phyloP scores from a whole-genome alignment of 2,888 invertebrate species.

The Idaea biselata region DNA sequence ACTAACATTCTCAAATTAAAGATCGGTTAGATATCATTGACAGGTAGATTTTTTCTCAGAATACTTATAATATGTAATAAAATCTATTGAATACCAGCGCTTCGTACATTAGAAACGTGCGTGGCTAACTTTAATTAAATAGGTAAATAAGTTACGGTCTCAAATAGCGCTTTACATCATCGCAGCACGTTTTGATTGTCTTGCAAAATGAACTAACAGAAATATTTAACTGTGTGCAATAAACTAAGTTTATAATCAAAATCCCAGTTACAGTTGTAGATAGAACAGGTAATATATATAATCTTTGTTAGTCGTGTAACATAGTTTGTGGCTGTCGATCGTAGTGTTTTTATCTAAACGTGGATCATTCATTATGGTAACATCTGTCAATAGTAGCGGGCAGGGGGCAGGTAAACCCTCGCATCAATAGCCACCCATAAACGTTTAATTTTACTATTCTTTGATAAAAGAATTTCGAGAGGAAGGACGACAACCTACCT shows the following conservation, averaged over 20 bases:
- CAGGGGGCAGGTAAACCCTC: neutral
- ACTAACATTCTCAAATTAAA: neutral
- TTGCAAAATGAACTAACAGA: neutral
- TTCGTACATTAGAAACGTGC: neutral
- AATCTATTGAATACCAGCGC: neutral
- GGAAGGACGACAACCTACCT: neutral
- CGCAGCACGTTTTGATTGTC: neutral
- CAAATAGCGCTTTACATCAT: neutral
- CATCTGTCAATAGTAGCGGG: neutral
- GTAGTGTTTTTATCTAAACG: neutral
- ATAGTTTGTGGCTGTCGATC: neutral
- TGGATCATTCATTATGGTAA: neutral
- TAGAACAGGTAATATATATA: neutral
- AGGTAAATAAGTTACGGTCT: constrained; percentile 1
- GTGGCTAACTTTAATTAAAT: neutral
- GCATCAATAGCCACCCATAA: neutral
- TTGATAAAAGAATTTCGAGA: neutral
- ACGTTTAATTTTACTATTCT: neutral
- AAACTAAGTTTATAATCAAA: neutral
- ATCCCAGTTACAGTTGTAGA: neutral
- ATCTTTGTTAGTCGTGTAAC: neutral
- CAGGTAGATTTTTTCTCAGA: neutral
- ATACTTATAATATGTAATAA: neutral
- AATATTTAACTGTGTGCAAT: neutral
- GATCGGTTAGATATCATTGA: neutral